Percentiles rank a stretch among this genome's conserved stretches.
Conservation (phyloP, 23 tunicate genomes). For the Styela clava region DNA sequence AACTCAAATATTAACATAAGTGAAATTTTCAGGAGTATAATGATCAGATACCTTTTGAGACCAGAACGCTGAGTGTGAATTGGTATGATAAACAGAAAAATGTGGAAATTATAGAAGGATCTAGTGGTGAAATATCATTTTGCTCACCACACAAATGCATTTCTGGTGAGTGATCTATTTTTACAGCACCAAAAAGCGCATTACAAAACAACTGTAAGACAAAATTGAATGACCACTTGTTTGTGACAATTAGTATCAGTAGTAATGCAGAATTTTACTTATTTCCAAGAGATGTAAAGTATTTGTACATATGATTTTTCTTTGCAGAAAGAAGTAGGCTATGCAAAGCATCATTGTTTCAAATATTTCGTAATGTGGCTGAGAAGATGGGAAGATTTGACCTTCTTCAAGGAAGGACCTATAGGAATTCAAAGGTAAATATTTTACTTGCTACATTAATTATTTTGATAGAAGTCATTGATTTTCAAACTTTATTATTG, state of each 20-base stretch:
- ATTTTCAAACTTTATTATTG: too few species aligned
- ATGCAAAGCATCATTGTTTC: neutral
- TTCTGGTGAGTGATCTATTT: neutral
- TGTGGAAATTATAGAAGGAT: neutral
- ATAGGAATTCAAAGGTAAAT: neutral
- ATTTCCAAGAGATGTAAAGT: too few species aligned
- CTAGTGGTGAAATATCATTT: neutral
- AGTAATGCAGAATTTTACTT: too few species aligned
- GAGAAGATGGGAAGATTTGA: neutral
- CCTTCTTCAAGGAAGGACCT: neutral
- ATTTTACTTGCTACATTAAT: too few species aligned
- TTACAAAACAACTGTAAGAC: too few species aligned
- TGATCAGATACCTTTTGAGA: neutral
- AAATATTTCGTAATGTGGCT: neutral
- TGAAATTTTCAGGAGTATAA: neutral
- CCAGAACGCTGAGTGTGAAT: neutral
- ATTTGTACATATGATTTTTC: too few species aligned
- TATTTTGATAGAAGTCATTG: too few species aligned
- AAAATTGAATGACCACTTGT: too few species aligned
- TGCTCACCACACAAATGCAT: neutral
- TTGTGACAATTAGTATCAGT: too few species aligned
- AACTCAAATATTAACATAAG: too few species aligned
- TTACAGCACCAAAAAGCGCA: too few species aligned
- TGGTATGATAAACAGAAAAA: neutral
- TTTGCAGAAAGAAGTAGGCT: neutral